These are phyloP conservation scores for Arrhopalites spinosus DNA, from an alignment of 2,888 invertebrate species.

Conservation along the genomic window DNA sequence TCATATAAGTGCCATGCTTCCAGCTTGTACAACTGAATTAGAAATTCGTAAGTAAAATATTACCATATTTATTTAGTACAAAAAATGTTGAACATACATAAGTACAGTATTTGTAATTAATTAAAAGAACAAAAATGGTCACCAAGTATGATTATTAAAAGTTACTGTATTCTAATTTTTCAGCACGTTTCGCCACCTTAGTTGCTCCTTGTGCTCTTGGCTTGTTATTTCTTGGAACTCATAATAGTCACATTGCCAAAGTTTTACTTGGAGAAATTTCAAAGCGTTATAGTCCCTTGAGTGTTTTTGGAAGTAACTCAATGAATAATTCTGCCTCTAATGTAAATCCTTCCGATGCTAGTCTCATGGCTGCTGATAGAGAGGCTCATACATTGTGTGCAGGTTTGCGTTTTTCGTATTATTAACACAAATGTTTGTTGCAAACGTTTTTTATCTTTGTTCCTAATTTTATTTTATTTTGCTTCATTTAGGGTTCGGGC, in stretches of 20 bases:
- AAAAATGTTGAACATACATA: too few relatives aligned
- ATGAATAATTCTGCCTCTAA: conserved; percentile 47
- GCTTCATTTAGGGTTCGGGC: conserved; percentile 42
- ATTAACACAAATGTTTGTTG: neutral
- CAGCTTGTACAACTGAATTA: conserved; percentile 54
- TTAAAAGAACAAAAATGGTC: too few relatives aligned
- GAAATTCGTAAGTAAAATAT: too few relatives aligned
- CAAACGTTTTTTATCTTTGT: neutral
- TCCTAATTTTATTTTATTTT: neutral
- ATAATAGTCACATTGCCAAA: conserved; percentile 54
- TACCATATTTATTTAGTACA: too few relatives aligned
- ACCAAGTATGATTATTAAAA: too few relatives aligned
- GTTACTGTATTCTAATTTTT: too few relatives aligned
- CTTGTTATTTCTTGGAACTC: conserved; percentile 53
- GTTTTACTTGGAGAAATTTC: conserved; percentile 55
- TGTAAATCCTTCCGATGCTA: conserved; percentile 46
- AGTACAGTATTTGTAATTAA: too few relatives aligned
- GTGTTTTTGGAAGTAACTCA: conserved; percentile 48
- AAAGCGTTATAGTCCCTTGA: conserved; percentile 53
- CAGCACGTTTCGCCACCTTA: conserved; percentile 52
- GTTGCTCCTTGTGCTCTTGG: conserved; percentile 54
- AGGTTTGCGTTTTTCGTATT: too few relatives aligned
- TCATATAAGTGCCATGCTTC: conserved; percentile 55
- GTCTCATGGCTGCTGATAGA: conserved; percentile 47
- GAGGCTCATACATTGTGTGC: conserved; percentile 56